A percentile compares a stretch with the other conserved stretches of the same genome.
Evolutionary conservation across 30 jellyfish, hydroid and myxozoan genomes (phyloP).

Genomic region (Turritopsis rubra): DNA sequence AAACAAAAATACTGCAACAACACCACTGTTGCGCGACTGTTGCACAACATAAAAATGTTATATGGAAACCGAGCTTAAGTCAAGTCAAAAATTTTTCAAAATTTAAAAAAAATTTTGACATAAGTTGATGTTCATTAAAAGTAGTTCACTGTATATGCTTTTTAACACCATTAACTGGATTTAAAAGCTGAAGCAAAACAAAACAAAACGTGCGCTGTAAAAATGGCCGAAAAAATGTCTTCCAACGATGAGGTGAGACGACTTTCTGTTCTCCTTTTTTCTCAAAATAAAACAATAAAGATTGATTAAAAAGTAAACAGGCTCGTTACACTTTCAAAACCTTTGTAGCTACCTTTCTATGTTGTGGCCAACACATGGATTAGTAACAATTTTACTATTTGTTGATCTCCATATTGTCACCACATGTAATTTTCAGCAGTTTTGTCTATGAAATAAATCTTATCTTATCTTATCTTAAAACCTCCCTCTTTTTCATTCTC

Average conservation of each 20-base stretch:
- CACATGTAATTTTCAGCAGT: too few species aligned
- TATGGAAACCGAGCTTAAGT: too few species aligned
- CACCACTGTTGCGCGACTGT: too few species aligned
- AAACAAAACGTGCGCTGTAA: not conserved
- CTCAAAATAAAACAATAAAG: not conserved
- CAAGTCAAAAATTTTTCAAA: not conserved
- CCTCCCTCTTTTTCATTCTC: not conserved
- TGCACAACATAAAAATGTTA: too few species aligned
- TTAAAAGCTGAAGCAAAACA: not conserved
- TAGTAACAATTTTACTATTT: too few species aligned
- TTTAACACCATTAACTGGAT: not conserved
- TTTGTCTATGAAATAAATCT: too few species aligned
- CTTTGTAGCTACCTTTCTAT: too few species aligned
- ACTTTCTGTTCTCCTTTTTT: not conserved
- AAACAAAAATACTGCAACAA: too few species aligned
- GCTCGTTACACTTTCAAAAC: not conserved
- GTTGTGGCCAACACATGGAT: too few species aligned
- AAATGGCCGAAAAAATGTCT: not conserved
- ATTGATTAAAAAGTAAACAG: not conserved
- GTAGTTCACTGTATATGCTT: not conserved
- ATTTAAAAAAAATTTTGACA: not conserved
- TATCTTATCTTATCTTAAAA: too few species aligned
- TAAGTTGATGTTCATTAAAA: not conserved
- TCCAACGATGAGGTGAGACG: not conserved
- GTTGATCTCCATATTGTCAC: too few species aligned